phyloP scores from a whole-genome alignment of 2,113 vertebrate species.

The Zosterops hypoxanthus region DNA sequence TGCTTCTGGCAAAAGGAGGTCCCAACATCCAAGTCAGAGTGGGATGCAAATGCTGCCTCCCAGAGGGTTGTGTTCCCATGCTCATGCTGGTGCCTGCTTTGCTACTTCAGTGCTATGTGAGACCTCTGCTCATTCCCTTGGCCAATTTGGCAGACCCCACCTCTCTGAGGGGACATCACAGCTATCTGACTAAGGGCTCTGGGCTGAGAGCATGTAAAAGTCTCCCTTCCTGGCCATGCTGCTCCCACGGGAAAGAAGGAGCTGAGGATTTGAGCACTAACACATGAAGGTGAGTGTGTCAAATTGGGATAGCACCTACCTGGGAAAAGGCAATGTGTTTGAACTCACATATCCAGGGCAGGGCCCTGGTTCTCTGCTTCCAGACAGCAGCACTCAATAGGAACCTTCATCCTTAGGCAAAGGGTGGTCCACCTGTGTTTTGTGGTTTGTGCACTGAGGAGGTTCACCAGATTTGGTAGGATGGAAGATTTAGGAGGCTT shows the following conservation, averaged over 20 bases:
- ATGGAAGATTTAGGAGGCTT: background rate
- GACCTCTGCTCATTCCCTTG: background rate
- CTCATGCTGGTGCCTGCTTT: background rate
- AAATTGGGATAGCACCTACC: background rate
- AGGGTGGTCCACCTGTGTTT: background rate
- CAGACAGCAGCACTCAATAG: background rate
- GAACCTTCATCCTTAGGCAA: too few relatives aligned
- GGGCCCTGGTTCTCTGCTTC: background rate
- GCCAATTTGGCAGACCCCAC: background rate
- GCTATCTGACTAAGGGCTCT: background rate
- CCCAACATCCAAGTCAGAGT: background rate
- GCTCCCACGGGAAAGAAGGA: background rate
- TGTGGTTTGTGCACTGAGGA: background rate
- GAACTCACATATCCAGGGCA: background rate
- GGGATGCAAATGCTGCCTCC: background rate
- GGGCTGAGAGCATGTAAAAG: accelerated
- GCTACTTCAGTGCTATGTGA: background rate
- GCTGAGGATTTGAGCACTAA: background rate
- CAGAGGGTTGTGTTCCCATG: background rate
- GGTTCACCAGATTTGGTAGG: background rate
- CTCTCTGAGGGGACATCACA: background rate
- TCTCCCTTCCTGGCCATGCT: background rate
- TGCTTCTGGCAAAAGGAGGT: background rate
- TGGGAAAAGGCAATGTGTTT: background rate
- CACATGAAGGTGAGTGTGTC: background rate